Percentiles rank a stretch among this genome's conserved stretches.
Evolutionary conservation across 2,113 vertebrate species (phyloP).

Genomic region (Muntiacus muntjak): DNA sequence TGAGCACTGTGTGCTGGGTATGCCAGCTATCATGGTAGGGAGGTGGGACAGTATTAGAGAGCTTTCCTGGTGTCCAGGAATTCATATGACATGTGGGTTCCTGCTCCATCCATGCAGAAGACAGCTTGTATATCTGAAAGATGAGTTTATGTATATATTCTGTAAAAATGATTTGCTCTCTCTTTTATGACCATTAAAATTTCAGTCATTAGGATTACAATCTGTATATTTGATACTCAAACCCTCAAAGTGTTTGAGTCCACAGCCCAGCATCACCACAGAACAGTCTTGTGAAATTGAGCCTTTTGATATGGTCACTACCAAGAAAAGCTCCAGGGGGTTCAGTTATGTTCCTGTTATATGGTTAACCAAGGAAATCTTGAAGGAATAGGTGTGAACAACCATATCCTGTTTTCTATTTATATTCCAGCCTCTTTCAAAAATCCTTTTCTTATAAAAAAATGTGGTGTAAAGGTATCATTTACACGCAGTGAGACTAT

Average conservation of each 20-base stretch:
- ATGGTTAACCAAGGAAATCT: neutral
- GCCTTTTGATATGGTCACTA: neutral
- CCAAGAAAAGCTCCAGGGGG: neutral
- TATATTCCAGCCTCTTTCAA: neutral
- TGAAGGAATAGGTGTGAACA: neutral
- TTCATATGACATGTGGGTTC: neutral
- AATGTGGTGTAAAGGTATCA: neutral
- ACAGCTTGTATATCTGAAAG: neutral
- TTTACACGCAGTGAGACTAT: neutral
- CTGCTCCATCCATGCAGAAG: too few species aligned
- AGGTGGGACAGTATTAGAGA: neutral
- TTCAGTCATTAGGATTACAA: neutral
- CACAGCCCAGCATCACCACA: fast-evolving
- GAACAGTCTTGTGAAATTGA: neutral
- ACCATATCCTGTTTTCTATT: neutral
- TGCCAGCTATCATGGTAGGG: neutral
- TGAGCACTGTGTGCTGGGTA: neutral
- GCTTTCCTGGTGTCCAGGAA: neutral
- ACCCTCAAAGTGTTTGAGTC: neutral
- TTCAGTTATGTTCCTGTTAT: neutral
- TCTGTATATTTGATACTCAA: neutral
- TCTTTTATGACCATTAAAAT: neutral
- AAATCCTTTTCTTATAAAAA: neutral
- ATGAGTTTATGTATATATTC: neutral
- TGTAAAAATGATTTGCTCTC: neutral